Conservation (phyloP, 2,888 invertebrate genomes). For the Masnerella sp. region DNA sequence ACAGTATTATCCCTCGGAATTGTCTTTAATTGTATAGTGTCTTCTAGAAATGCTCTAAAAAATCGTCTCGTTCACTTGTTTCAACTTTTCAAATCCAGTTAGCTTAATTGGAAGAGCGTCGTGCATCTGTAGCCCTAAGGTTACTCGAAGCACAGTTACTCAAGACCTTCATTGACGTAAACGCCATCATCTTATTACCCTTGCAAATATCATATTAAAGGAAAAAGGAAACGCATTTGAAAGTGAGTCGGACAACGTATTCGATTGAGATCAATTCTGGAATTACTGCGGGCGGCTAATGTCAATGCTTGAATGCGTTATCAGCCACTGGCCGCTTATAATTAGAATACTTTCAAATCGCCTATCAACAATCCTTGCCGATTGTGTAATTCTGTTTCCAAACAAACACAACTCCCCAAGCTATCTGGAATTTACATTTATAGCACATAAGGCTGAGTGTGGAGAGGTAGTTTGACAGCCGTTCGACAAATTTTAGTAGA, state of each 20-base stretch:
- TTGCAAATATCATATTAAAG: constrained; percentile 43
- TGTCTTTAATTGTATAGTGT: no score
- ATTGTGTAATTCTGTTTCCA: no score
- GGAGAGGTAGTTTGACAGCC: no score
- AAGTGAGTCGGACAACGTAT: constrained; percentile 23
- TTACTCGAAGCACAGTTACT: constrained; percentile 36
- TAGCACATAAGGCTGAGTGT: no score
- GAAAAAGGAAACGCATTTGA: constrained; percentile 47
- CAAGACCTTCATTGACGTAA: constrained; percentile 38
- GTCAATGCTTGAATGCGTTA: constrained; percentile 44
- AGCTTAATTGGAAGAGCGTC: constrained; percentile 6
- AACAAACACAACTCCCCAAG: no score
- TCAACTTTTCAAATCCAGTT: neutral
- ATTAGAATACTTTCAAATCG: constrained; percentile 48
- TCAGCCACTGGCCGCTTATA: constrained; percentile 29
- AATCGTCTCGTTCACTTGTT: neutral
- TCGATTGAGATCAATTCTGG: constrained; percentile 42
- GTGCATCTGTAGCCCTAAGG: constrained; percentile 34
- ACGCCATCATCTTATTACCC: constrained; percentile 42
- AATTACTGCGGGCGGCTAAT: constrained; percentile 27
- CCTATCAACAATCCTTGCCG: constrained; percentile 29
- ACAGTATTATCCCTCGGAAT: no score
- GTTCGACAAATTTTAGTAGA: no score
- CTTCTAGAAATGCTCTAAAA: no score
- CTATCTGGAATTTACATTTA: no score